Evolutionary conservation across 2,888 invertebrate genomes (phyloP), one percentile per base, ranked within the genome.

Genomic region (Patella ulyssiponensis): DNA sequence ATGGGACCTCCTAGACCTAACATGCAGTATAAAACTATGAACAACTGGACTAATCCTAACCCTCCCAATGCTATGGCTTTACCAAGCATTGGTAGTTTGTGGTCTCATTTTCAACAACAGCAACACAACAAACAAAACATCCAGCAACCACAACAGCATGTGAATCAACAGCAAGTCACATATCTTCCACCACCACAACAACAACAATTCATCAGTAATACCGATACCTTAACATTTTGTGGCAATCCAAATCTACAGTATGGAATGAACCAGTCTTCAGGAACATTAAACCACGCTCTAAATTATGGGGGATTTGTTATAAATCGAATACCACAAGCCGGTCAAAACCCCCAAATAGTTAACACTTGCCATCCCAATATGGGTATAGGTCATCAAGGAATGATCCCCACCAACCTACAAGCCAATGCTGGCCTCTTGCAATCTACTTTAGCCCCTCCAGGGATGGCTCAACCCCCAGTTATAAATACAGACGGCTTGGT

Each of bases 1-100:
- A 64, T 74, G 73, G 33, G 74, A 54, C 71, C 73, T 20, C 76
- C 64, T 23, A 71, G 70, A 20, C 70, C 73, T 17, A 77, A 74
- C 20, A 69, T 75, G 54, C 73, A 78, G 72, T 81, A 79, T 69
- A 81, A 79, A 74, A 79, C 76, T 70, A 73, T 81, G 27, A 74
- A 77, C 64, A 76, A 78, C 75, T 79, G 78, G 78, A 78, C 79
- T 74, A 77, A 75, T 78, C 73, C 77, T 76, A 73, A 81, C 44
- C 77, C 80, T 52, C 54, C 54, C 71, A 71, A 52, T 64, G 20
- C 77, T 73, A 54, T 44, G 44, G 20, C 64, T 17, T 77, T 88
- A 51, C 87, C 88, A 44, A 87, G 87, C 74, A 86, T 88, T 83
- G 86, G 86, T 52, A 87, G 87, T 76, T 85, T 88, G 53, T 80